Percentiles rank a stretch among this genome's conserved stretches.
These are phyloP conservation scores for Nycticebus coucang DNA, from an alignment of 2,113 vertebrate genomes.

Conservation along the genomic window DNA sequence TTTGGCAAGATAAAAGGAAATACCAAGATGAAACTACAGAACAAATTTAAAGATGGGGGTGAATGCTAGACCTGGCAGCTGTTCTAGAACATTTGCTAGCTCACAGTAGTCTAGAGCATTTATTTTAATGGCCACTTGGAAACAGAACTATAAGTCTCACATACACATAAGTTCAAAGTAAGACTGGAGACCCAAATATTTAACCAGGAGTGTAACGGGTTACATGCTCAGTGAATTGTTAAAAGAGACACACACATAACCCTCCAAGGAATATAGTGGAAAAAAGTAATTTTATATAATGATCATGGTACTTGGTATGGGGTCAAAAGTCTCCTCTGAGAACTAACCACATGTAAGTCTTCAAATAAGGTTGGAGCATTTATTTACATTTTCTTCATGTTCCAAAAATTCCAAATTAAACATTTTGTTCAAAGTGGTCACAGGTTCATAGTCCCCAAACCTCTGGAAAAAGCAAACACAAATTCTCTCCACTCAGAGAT, in stretches of 20 bases:
- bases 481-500: not conserved
- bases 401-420: not conserved
- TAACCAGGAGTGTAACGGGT: not conserved
- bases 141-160: conserved; percentile 6
- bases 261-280: not conserved
- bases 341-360: not conserved
- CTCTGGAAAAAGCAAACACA: not conserved
- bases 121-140: conserved; percentile 8
- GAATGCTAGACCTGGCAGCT: not conserved
- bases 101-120: not conserved
- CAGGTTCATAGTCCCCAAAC: not conserved
- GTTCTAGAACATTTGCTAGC: not conserved
- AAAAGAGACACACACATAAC: not conserved
- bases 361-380: not conserved
- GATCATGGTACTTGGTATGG: not conserved
- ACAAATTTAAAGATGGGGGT: not conserved
- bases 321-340: not conserved
- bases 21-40: not conserved
- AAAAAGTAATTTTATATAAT: not conserved
- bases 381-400: not conserved
- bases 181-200: not conserved
- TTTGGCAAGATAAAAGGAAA: not conserved
- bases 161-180: not conserved
- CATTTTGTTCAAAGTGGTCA: not conserved
- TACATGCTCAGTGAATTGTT: not conserved